A percentile compares a stretch with the other conserved stretches of the same genome.
phyloP scores from a whole-genome alignment of 2,113 vertebrate species.

The Turnix velox region DNA sequence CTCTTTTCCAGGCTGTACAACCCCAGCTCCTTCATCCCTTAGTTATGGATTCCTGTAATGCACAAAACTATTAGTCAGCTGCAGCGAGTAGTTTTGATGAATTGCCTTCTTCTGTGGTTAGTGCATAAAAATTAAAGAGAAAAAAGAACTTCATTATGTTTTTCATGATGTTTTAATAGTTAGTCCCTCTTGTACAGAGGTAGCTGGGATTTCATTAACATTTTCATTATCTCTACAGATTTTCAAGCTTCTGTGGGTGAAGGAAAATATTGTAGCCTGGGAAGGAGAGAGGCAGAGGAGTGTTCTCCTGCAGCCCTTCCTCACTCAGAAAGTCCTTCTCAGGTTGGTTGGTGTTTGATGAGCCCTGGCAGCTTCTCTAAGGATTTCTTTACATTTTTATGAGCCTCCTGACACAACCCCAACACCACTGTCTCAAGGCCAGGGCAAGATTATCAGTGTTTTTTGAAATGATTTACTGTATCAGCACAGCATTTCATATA shows the following conservation, averaged over 20 bases:
- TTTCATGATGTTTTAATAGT: conserved; percentile 56
- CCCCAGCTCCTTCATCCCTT: conserved; percentile 40
- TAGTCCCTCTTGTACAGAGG: background rate
- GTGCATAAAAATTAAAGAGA: background rate
- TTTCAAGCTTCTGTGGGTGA: background rate
- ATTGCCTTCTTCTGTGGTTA: conserved; percentile 24
- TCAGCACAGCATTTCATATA: background rate
- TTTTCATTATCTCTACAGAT: conserved; percentile 10
- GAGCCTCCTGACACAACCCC: background rate
- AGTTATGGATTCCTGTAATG: conserved; percentile 21
- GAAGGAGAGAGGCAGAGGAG: background rate
- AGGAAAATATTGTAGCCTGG: background rate
- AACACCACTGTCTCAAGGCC: background rate
- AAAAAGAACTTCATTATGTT: conserved; percentile 34
- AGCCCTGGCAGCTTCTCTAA: accelerated
- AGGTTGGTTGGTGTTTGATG: background rate
- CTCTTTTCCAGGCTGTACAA: too few species aligned
- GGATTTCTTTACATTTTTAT: background rate
- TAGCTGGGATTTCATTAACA: background rate
- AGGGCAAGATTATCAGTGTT: background rate
- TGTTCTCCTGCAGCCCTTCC: background rate
- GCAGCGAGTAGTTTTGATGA: conserved; percentile 47
- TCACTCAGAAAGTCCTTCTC: background rate
- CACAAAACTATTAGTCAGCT: conserved; percentile 38
- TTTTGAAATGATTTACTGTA: background rate